These are phyloP conservation scores for Sebastes iracundus DNA, from an alignment of 2,797 vertebrate species.

Conservation along the genomic window DNA sequence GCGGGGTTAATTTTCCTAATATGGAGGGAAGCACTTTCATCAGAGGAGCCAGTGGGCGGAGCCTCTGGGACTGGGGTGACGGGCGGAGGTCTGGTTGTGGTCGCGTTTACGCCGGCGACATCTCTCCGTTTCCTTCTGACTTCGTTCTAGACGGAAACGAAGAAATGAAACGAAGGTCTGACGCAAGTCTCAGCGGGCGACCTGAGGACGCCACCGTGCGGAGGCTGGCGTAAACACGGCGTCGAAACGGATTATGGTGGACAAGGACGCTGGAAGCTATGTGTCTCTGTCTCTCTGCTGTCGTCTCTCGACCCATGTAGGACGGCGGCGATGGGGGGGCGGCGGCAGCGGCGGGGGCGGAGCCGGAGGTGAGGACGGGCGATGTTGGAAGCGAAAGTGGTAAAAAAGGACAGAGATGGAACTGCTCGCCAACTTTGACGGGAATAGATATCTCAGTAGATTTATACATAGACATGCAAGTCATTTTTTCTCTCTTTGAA, in stretches of 20 bases:
- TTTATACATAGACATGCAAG: slow-evolving; percentile 90
- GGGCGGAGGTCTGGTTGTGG: slow-evolving; percentile 23
- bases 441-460: slow-evolving; percentile 84
- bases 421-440: slow-evolving; percentile 79
- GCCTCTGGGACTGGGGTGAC: slow-evolving; percentile 65
- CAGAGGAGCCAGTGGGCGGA: slow-evolving; percentile 76
- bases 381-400: background rate
- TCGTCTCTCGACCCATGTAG: background rate
- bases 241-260: slow-evolving; percentile 3
- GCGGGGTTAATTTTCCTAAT: slow-evolving; percentile 47
- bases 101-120: slow-evolving; percentile 12
- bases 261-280: slow-evolving; percentile 14
- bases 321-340: background rate
- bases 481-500: slow-evolving; percentile 87
- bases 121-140: background rate
- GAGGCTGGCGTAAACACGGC: slow-evolving; percentile 2
- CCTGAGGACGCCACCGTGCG: background rate
- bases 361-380: background rate
- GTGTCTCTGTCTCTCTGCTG: slow-evolving; percentile 28
- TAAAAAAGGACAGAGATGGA: slow-evolving; percentile 67
- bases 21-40: slow-evolving; percentile 87
- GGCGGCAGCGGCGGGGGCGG: background rate
- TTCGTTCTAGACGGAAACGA: background rate
- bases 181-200: background rate
- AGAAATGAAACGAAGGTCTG: background rate